Evolutionary conservation across 2,113 vertebrate species (phyloP).

Genomic region (Nestor notabilis): DNA sequence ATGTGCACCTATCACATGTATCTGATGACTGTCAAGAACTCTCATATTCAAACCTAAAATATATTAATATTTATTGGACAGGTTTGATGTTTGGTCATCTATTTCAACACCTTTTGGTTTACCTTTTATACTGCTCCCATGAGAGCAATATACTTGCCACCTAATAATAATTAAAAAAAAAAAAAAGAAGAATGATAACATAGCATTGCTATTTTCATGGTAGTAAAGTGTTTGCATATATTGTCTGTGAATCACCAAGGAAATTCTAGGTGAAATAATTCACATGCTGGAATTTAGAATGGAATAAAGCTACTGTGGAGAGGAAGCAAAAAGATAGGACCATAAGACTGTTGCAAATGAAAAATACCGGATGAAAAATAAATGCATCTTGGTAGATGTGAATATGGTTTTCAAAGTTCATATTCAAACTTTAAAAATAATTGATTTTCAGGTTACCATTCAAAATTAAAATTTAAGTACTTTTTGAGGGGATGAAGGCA

Average conservation of each 20-base stretch:
- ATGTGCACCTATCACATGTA: background rate
- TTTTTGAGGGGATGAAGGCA: no score
- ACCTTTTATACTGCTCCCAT: background rate
- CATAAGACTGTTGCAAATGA: background rate
- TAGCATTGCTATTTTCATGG: background rate
- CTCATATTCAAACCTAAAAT: background rate
- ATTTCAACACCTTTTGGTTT: background rate
- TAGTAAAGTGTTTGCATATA: background rate
- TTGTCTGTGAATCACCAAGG: background rate
- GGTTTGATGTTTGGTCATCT: background rate
- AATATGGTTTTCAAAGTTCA: background rate
- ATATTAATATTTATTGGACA: background rate
- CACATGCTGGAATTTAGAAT: background rate
- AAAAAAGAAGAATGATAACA: background rate
- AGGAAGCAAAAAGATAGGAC: background rate
- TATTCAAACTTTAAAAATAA: background rate
- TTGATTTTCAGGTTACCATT: background rate
- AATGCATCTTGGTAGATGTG: background rate
- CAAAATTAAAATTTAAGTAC: background rate
- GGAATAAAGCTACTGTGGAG: background rate
- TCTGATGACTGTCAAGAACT: background rate
- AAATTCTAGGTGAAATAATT: constrained; percentile 39
- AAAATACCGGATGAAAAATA: background rate
- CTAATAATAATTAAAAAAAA: background rate
- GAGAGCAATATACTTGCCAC: background rate